Percentiles rank a stretch among this genome's conserved stretches.
Evolutionary conservation across 2,888 invertebrate species (phyloP).

Genomic region (Poecilus cupreus): DNA sequence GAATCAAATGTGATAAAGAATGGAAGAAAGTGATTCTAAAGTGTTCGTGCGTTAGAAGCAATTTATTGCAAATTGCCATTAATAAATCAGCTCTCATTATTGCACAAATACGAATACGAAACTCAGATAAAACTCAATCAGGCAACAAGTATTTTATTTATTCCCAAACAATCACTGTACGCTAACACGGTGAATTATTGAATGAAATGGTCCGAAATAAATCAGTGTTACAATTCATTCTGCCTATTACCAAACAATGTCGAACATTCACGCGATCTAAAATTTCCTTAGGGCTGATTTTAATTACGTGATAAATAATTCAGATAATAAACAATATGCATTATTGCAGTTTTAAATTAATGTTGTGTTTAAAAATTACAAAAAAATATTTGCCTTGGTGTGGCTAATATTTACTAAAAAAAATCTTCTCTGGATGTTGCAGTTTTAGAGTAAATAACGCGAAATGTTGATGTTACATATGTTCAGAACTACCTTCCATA

Average conservation of each 20-base stretch:
- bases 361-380: no score
- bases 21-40: background rate
- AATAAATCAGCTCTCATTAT: background rate
- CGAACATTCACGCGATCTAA: background rate
- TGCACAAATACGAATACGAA: background rate
- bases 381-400: no score
- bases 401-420: no score
- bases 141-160: conserved; percentile 54
- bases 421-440: no score
- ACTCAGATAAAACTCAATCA: conserved; percentile 3
- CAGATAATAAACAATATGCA: no score
- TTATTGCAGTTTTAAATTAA: no score
- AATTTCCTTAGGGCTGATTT: conserved; percentile 10
- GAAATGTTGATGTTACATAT: no score
- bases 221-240: conserved; percentile 3
- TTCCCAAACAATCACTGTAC: conserved; percentile 24
- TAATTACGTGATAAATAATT: no score
- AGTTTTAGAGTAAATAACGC: no score
- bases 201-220: conserved; percentile 29
- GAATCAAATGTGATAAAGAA: background rate
- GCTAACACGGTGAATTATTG: conserved; percentile 42
- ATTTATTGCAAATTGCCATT: background rate
- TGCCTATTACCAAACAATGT: background rate
- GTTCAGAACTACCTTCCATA: no score
- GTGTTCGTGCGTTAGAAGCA: background rate